A percentile compares a stretch with the other conserved stretches of the same genome.
These are phyloP conservation scores for Tolmerus cingulatus DNA, from an alignment of 2,888 invertebrate genomes.

Conservation along the genomic window DNA sequence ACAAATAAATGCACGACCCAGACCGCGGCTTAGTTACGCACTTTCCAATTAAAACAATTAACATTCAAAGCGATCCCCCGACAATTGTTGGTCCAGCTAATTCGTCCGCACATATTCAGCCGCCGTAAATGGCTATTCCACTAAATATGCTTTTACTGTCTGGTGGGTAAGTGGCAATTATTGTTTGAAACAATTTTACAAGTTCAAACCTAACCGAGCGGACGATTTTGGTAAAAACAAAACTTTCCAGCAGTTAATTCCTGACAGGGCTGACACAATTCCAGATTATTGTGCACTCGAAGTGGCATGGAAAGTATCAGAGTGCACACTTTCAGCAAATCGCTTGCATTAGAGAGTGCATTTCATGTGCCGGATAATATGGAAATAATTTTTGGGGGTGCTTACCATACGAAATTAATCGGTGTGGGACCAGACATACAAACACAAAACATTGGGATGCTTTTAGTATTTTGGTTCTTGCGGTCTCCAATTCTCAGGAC, in stretches of 20 bases:
- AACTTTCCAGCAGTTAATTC: constrained; percentile 11
- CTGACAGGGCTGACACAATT: constrained; percentile 19
- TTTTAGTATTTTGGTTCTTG: not conserved
- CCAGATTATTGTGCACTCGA: not conserved
- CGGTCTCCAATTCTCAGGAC: not conserved
- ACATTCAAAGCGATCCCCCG: not conserved
- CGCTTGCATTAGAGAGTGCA: not conserved
- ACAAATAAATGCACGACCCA: not conserved
- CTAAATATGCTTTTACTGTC: not conserved
- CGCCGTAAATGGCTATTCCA: not conserved
- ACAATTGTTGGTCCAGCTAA: not conserved
- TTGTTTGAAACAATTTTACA: constrained; percentile 31
- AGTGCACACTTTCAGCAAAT: not conserved
- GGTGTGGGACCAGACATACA: not conserved
- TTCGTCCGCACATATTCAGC: not conserved
- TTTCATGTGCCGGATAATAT: not conserved
- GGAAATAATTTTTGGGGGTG: not conserved
- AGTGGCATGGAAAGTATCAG: not conserved
- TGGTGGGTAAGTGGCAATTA: not conserved
- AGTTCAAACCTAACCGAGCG: constrained; percentile 11
- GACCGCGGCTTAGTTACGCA: not conserved
- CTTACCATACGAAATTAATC: not conserved
- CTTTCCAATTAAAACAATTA: constrained; percentile 2
- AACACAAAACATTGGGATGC: not conserved
- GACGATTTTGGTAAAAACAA: constrained; percentile 6